These are phyloP conservation scores for Lethenteron camtschaticum DNA, from an alignment of 2,113 vertebrate genomes.

Conservation along the genomic window DNA sequence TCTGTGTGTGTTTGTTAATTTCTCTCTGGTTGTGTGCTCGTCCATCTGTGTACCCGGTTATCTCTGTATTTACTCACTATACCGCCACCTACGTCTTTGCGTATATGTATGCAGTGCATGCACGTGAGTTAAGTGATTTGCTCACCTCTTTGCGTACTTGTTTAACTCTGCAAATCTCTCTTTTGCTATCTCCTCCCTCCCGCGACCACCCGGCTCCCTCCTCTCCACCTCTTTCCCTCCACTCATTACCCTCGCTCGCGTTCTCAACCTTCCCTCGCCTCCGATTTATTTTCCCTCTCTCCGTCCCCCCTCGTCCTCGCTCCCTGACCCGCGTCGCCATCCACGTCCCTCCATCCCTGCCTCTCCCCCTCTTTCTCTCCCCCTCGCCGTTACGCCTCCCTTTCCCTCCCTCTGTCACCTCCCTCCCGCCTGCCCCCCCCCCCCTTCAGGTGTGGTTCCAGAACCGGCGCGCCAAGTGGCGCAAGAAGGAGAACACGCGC, in stretches of 20 bases:
- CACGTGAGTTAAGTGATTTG: too few species aligned
- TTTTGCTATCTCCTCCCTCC: not conserved
- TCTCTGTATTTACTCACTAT: too few species aligned
- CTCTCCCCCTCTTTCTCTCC: not conserved
- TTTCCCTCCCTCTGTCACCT: not conserved
- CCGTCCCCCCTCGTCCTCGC: not conserved
- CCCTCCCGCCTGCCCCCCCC: not conserved
- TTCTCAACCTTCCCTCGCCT: not conserved
- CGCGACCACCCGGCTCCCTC: not conserved
- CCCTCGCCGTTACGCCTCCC: not conserved
- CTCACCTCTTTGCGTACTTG: not conserved
- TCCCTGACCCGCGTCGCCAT: not conserved
- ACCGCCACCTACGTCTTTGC: too few species aligned
- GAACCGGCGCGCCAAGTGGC: conserved; percentile 92
- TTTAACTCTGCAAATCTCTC: not conserved
- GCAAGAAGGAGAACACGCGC: conserved; percentile 97
- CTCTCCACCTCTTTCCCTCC: not conserved
- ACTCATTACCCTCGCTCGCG: not conserved
- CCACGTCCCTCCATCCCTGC: not conserved
- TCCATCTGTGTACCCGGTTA: too few species aligned
- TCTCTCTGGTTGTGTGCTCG: too few species aligned
- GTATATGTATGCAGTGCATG: too few species aligned
- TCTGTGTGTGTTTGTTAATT: too few species aligned
- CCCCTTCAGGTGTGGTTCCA: conserved; percentile 77
- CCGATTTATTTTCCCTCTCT: not conserved